Conservation (phyloP, 2,797 vertebrate species). For the Argya squamiceps region DNA sequence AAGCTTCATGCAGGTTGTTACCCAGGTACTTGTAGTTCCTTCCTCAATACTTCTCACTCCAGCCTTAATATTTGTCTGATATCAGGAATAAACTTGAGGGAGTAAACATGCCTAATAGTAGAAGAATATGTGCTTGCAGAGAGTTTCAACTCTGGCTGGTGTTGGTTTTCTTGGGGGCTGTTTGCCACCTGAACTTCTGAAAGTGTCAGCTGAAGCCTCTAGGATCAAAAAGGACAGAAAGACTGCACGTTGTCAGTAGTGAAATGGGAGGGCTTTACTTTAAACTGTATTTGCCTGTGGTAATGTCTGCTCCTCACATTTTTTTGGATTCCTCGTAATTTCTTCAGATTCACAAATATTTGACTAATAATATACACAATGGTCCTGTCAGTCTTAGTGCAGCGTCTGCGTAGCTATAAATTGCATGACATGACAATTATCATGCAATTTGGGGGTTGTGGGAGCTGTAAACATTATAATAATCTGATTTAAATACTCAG, state of each 20-base stretch:
- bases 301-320: not conserved
- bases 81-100: not conserved
- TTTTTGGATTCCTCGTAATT: not conserved
- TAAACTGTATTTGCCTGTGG: not conserved
- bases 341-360: slow-evolving; percentile 8
- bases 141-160: not conserved
- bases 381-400: not conserved
- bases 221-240: not conserved
- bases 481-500: slow-evolving; percentile 58
- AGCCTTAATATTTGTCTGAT: not conserved
- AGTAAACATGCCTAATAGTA: not conserved
- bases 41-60: not conserved
- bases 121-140: not conserved
- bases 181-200: not conserved
- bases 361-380: slow-evolving; percentile 22
- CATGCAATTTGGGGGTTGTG: slow-evolving; percentile 41
- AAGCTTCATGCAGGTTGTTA: not conserved
- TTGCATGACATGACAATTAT: slow-evolving; percentile 52
- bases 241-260: not conserved
- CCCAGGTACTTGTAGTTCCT: not conserved
- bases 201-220: not conserved
- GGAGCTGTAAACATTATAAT: slow-evolving; percentile 58
- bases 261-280: not conserved
- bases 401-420: slow-evolving; percentile 25
- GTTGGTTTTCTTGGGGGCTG: not conserved